Evolutionary conservation across 2,888 invertebrate species (phyloP), one percentile per base, ranked within the genome.

Genomic region (Cryptus armator): DNA sequence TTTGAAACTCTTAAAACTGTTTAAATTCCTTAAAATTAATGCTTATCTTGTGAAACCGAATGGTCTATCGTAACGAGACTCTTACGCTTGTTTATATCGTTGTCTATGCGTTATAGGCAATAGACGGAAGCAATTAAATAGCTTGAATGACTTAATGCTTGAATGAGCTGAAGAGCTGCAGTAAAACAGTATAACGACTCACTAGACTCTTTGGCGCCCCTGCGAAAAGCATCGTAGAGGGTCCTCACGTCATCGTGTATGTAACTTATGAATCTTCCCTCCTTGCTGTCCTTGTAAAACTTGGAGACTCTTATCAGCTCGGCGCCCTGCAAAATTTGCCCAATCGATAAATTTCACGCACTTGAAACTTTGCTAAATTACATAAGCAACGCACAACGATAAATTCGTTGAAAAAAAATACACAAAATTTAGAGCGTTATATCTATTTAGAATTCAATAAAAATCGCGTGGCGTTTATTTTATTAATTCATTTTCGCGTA

Each of bases 131-230:
- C 29, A 56, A 24, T 59, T 19, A 59, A 29, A 59, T 1, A 10
- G 24, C 59, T 59, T 59, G 24, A 32, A 59, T 59, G 59, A n/a
- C 10, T 59, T 32, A 29, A 59, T 24, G 59, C 14, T 29, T 32
- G 59, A 32, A 32, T 29, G 59, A 32, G 14, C 59, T 14, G 14
- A 14, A 29, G 1, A 59, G 32, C 14, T 48, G 14, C 48, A n/a
- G 48, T 14, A 59, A 59, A 43, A 44, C 29, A 37, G 19, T 43
- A 37, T 64, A 19, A 37, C 51, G 75, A 95, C 96, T 96, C 94
- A 97, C 97, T 98, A 92, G 98, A 98, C 94, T 98, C 97, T 94
- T 97, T 98, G 90, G 98, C 97, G 87, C 99, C 99, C 93, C 97
- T 96, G 89, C 98, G 96, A 94, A 99, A 98, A 87, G 97, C 96